Base-by-base conservation (phyloP, 2,113 vertebrate species). In the Pavo muticus region DNA sequence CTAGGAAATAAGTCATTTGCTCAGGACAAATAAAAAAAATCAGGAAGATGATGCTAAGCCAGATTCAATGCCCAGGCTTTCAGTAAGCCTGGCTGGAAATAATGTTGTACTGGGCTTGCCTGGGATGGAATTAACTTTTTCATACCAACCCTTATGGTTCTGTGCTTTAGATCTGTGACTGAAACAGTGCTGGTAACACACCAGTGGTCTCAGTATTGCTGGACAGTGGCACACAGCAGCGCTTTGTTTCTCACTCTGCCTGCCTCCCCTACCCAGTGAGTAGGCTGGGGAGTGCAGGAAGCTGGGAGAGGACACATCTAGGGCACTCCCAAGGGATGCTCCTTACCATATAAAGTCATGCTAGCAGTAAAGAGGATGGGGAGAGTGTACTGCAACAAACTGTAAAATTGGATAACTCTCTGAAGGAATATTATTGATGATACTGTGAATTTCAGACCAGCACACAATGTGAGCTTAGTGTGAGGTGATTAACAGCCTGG, bases 181-280 rank as follows among this genome's bases (percentile, higher is more conserved):
- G 47, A 56, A 68, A 2, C 4, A 6, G 14, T 10, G 19, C 19
- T 65, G 54, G 11, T 16, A 37, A 15, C 56, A 67, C 30, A 67
- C 6, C 17, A 25, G 23, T 52, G 39, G 48, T 67, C 50, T 40
- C 16, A 11, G 12, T 54, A 1, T 23, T 48, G 64, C 63, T 88
- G 54, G 56, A 8, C 57, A 69, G 35, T 44, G n/a, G 80, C 69
- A 72, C 54, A 29, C 69, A 89, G 45, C 73, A 30, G 35, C 50
- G 70, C 29, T 84, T 69, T 73, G 25, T 27, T 35, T 89, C 69
- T 84, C 29, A 61, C 35, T 79, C 18, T 88, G 40, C 16, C 25
- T 59, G 37, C 48, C 3, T 0, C 27, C 7, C 5, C 10, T 61
- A 24, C n/a, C 3, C 29, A 77, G 30, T 0, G 0, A 56, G 39